Base-by-base conservation (phyloP, 1,140 invertebrate species). In the Ladona fulva region DNA sequence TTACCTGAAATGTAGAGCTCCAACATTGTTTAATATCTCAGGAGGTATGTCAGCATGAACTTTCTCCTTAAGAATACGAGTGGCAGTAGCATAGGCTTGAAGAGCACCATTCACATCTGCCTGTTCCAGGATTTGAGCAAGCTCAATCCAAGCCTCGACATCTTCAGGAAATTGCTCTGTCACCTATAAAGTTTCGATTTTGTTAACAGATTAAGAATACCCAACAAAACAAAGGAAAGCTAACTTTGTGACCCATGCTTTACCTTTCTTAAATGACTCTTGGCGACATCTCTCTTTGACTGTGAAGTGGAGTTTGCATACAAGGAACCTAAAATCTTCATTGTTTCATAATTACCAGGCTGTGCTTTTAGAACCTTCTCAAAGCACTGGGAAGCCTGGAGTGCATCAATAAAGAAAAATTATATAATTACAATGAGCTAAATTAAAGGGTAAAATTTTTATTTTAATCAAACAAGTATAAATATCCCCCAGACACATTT, bases 81-180 rank as follows among this genome's bases (percentile, higher is more conserved):
- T 97, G 3, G 97, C 96, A 59, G 94, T 98, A 74, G 91, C 93
- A 84, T 99, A 99, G 0, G 97, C 96, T 82, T 93, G 92, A 19
- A 99, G 85, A 0, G 97, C 85, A 77, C 88, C 91, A 84, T 93
- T 93, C 37, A 97, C 87, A 89, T 99, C 97, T 82, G 92, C 93
- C 83, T 98, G 95, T 83, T 99, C 97, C 44, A 99, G 87, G 83
- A 99, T 98, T 86, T 99, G 97, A 0, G 97, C 98, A 75, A 99
- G 86, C 85, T 99, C 98, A 80, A 99, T 99, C 96, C 98, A 99
- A 0, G 97, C 97, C 85, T 99, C 98, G 3, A 99, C 95, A 86
- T 99, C 98, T 82, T 99, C 97, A 0, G 97, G 95, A 85, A 97
- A 97, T 85, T 98, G 95, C 84, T 99, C 96, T 0, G 97, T 99